Base-by-base conservation (phyloP, 2,113 vertebrate species). In the Hymenochirus boettgeri region DNA sequence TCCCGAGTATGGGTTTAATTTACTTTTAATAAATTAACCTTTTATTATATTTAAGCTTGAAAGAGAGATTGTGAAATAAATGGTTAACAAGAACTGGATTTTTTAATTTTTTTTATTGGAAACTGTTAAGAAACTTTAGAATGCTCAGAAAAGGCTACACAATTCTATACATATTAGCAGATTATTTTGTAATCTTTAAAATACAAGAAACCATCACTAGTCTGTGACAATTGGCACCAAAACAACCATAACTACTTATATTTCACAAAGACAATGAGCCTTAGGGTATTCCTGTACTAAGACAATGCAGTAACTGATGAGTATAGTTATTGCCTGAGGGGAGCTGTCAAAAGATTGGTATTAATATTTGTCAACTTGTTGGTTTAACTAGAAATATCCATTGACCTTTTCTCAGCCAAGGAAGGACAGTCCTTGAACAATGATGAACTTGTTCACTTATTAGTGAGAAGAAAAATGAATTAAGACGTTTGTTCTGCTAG, bases 241-340 rank as follows among this genome's bases (percentile, higher is more conserved):
- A 53, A 60, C 37, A 42, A 60, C 56, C 21, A 10, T 8, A 35
- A 15, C 13, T 39, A 59, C 37, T 69, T 69, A 60, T 23, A 66
- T 58, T 66, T 50, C 33, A 66, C 51, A 45, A 58, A 66, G 48
- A 69, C 65, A 60, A 69, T 60, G 58, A 69, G 56, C 65, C 47
- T 45, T 23, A 22, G 65, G 65, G 47, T n/a, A 45, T 69, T 29
- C 65, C 60, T 60, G 65, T 60, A 53, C 25, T 60, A 46, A 47
- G 65, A 60, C 31, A 52, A 33, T 13, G 18, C 18, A 60, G 52
- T 69, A 53, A 69, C 37, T 59, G 56, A 67, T 53, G 57, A 60
- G 65, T 18, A 42, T 31, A 12, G 56, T 24, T 60, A 53, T 60
- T 45, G 56, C 65, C 57, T 59, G 24, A 45, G 48, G 65, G 57